Base-by-base conservation (phyloP, 2,888 invertebrate species). In the Lamellibrachia columna region DNA sequence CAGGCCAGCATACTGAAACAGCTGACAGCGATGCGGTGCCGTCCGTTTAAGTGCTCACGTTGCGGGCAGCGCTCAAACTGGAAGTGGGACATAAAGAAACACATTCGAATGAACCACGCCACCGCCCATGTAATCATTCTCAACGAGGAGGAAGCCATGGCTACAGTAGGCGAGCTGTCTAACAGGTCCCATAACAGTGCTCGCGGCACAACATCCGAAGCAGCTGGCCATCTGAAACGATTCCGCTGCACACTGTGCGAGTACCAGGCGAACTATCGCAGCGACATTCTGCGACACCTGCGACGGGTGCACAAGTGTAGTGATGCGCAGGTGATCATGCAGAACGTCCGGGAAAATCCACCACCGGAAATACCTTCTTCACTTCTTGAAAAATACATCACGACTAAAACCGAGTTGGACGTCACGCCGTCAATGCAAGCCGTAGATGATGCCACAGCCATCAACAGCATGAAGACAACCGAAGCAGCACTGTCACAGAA, bases 71-170 rank as follows among this genome's bases (percentile, higher is more conserved):
- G 98, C 94, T 99, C 99, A 75, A 99, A 99, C 96, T 99, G 99
- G 99, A 98, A 99, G 94, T 99, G 99, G 99, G 99, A 99, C 97
- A 98, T 99, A 93, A 99, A 98, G 92, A 99, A 99, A 96, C 99
- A 99, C 96, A 99, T 99, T 94, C 93, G 95, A 90, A 94, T 94
- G 22, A 95, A 95, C 91, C 96, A 96, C 94, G 94, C 95, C 28
- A 94, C 93, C n/a, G 94, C 95, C 3, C 94, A 94, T 91, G 95
- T 95, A 15, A 95, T 95, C 53, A 94, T 95, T 53, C 92, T 96
- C 90, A 93, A 94, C 52, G 94, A 95, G 58, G 95, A 95, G 60
- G 95, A 95, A 92, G 96, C 96, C n/a, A 94, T 94, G 60, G 94
- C 94, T 9, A 95, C 95, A 2, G 94, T 95, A 58, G 60, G 60